phyloP scores from a whole-genome alignment of 30 jellyfish, hydroid and myxozoan genomes.

The Clytia hemisphaerica region DNA sequence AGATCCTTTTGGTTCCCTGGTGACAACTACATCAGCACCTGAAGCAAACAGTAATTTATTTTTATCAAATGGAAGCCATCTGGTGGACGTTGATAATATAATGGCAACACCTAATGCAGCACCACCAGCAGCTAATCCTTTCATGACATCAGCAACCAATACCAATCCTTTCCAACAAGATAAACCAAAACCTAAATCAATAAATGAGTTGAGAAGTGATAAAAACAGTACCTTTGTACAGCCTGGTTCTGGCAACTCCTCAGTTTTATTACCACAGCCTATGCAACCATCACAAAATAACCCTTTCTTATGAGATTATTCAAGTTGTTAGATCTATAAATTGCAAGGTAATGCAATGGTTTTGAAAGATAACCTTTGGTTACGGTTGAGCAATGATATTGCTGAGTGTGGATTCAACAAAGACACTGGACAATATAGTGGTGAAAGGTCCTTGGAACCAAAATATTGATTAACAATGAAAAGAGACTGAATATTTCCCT shows the following conservation, averaged over 20 bases:
- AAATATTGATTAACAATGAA: too few species aligned
- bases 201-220: slow-evolving; percentile 83
- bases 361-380: too few species aligned
- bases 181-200: slow-evolving; percentile 96
- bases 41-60: slow-evolving; percentile 8
- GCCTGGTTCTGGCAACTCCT: slow-evolving; percentile 41
- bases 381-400: too few species aligned
- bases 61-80: slow-evolving; percentile 65
- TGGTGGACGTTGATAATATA: slow-evolving; percentile 83
- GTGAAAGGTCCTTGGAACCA: too few species aligned
- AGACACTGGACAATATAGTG: too few species aligned
- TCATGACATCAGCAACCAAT: slow-evolving; percentile 48
- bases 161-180: slow-evolving; percentile 89
- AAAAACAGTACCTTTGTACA: slow-evolving; percentile 40
- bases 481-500: too few species aligned
- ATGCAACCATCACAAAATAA: slow-evolving; percentile 52
- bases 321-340: too few species aligned
- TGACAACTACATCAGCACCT: slow-evolving; percentile 12
- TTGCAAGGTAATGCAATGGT: too few species aligned
- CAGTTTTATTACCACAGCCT: slow-evolving; percentile 70
- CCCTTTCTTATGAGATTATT: slow-evolving; percentile 59
- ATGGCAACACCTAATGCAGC: slow-evolving; percentile 31
- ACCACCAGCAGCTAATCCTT: slow-evolving; percentile 48
- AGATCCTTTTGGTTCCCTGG: slow-evolving; percentile 23
- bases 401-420: too few species aligned